Conservation (phyloP, 2,113 vertebrate species). For the Dromiciops gliroides region DNA sequence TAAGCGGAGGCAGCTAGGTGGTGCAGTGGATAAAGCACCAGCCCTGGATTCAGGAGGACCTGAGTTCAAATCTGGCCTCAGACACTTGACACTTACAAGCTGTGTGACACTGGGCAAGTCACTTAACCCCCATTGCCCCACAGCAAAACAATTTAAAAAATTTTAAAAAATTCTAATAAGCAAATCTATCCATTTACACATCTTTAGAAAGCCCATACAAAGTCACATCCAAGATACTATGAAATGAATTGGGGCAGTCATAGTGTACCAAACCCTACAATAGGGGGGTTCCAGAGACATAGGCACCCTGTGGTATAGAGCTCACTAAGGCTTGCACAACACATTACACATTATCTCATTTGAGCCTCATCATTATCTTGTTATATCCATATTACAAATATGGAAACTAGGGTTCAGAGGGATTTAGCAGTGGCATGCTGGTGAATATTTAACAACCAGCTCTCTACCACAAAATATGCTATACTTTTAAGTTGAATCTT, state of each 20-base stretch:
- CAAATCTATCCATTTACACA: background rate
- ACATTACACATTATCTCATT: background rate
- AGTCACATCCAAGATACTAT: background rate
- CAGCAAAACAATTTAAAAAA: too few species aligned
- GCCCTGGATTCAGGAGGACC: too few species aligned
- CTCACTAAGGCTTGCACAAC: background rate
- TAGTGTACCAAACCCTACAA: background rate
- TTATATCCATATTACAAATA: background rate
- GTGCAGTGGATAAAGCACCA: too few species aligned
- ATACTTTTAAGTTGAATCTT: too few species aligned
- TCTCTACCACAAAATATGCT: background rate
- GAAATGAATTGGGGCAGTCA: background rate
- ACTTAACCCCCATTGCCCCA: too few species aligned
- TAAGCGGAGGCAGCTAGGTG: too few species aligned
- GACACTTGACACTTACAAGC: too few species aligned
- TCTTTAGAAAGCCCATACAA: background rate
- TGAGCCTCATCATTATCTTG: background rate
- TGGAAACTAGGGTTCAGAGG: background rate
- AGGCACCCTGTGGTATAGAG: background rate
- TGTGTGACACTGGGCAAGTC: too few species aligned
- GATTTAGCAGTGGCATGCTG: background rate
- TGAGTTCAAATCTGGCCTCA: too few species aligned
- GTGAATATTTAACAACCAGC: background rate
- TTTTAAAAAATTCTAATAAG: background rate
- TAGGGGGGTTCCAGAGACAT: background rate